Percentiles rank a stretch among this genome's conserved stretches.
These are phyloP conservation scores for Todiramphus chloris DNA, from an alignment of 2,113 vertebrate species.

Conservation along the genomic window DNA sequence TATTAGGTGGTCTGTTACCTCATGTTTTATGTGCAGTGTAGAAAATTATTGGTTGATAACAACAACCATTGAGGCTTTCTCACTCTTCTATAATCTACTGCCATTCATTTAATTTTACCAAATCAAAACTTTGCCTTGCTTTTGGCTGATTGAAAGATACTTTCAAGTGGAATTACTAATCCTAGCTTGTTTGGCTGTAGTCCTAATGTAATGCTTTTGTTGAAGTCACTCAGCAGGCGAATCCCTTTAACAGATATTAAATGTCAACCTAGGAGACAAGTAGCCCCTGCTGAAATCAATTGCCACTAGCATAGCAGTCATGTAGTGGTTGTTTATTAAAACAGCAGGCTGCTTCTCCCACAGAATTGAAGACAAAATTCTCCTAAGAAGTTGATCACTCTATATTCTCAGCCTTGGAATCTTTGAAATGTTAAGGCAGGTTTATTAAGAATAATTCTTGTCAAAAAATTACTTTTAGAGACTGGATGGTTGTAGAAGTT, in stretches of 20 bases:
- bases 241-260: slow-evolving; percentile 47
- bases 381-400: neutral
- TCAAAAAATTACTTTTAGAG: neutral
- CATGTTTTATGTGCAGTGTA: neutral
- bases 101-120: neutral
- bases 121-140: neutral
- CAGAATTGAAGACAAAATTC: slow-evolving; percentile 27
- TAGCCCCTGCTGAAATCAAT: slow-evolving; percentile 38
- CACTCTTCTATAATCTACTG: neutral
- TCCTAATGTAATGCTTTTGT: slow-evolving; percentile 22
- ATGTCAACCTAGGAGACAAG: slow-evolving; percentile 21
- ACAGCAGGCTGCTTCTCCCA: slow-evolving; percentile 18
- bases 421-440: neutral
- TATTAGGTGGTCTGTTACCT: neutral
- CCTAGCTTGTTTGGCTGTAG: neutral
- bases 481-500: neutral
- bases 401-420: neutral
- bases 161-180: slow-evolving; percentile 2
- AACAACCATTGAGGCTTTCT: neutral
- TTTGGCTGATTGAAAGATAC: neutral
- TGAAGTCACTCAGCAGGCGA: neutral
- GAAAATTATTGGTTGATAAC: too few species aligned
- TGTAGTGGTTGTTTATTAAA: slow-evolving; percentile 48
- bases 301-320: neutral
- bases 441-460: slow-evolving; percentile 1